Percentiles rank a stretch among this genome's conserved stretches.
phyloP scores from a whole-genome alignment of 35 echinoderm and acorn worm genomes.

The Heliocidaris tuberculata region DNA sequence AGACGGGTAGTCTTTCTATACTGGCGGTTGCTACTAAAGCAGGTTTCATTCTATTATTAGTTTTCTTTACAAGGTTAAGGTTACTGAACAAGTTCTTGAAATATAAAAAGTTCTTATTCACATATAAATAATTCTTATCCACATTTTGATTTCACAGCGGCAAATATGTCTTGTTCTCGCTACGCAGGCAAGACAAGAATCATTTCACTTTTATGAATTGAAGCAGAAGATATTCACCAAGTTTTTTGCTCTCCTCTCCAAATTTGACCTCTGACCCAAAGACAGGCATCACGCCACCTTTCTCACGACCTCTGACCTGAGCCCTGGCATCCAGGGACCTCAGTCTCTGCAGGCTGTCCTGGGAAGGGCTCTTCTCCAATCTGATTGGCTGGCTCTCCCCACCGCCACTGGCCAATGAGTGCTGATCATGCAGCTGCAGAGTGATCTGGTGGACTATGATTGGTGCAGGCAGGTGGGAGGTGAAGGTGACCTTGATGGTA shows the following conservation, averaged over 20 bases:
- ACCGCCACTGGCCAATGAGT: neutral
- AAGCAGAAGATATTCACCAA: neutral
- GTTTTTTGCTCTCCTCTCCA: neutral
- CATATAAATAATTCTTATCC: too few relatives aligned
- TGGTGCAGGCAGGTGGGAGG: slow-evolving; percentile 62
- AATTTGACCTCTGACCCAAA: slow-evolving; percentile 27
- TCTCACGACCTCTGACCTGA: neutral
- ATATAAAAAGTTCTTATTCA: too few relatives aligned
- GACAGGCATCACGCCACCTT: slow-evolving; percentile 2
- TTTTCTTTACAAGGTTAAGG: too few relatives aligned
- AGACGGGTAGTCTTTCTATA: too few relatives aligned
- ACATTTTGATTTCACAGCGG: too few relatives aligned
- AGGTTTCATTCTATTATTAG: too few relatives aligned
- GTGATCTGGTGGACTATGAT: slow-evolving; percentile 62
- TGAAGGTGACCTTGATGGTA: slow-evolving; percentile 57
- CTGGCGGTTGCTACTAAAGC: too few relatives aligned
- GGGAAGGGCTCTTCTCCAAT: slow-evolving; percentile 63
- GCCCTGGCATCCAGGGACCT: slow-evolving; percentile 19
- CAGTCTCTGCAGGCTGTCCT: slow-evolving; percentile 57
- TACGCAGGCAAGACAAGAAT: too few relatives aligned
- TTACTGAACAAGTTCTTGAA: too few relatives aligned
- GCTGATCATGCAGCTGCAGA: slow-evolving; percentile 48
- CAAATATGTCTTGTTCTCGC: too few relatives aligned
- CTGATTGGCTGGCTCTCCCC: slow-evolving; percentile 32
- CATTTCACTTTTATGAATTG: too few relatives aligned